Conservation (phyloP, 2,113 vertebrate genomes). For the Henicopernis longicauda region DNA sequence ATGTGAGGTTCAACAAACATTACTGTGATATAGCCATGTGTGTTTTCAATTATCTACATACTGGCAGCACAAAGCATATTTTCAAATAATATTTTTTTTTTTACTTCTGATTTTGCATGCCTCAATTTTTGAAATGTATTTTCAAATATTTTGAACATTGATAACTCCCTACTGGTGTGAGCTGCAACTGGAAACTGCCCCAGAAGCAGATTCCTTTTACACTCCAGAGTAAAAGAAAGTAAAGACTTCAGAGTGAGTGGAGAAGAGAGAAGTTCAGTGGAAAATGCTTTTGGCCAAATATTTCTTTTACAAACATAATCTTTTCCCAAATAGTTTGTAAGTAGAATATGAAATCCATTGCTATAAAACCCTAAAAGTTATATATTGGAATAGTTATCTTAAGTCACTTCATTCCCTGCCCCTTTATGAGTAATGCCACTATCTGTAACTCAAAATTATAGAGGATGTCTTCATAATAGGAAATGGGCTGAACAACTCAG, state of each 20-base stretch:
- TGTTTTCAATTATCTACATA: neutral
- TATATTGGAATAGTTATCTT: neutral
- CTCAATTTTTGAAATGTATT: neutral
- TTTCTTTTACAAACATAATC: neutral
- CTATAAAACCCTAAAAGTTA: neutral
- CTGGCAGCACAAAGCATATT: neutral
- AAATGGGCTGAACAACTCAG: neutral
- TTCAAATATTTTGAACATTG: neutral
- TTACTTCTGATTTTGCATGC: neutral
- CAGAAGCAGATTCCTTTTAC: neutral
- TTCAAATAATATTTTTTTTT: neutral
- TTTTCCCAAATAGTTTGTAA: neutral
- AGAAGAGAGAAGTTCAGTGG: neutral
- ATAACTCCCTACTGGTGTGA: neutral
- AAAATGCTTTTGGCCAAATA: neutral
- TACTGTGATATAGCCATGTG: neutral
- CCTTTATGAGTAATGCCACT: neutral
- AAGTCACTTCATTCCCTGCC: neutral
- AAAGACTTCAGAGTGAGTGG: neutral
- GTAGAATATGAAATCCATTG: neutral
- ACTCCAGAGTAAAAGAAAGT: neutral
- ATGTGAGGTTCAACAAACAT: neutral
- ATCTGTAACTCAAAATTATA: neutral
- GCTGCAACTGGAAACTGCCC: neutral
- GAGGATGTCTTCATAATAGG: neutral